phyloP scores from a whole-genome alignment of 2,113 vertebrate species.

The Notechis scutatus region DNA sequence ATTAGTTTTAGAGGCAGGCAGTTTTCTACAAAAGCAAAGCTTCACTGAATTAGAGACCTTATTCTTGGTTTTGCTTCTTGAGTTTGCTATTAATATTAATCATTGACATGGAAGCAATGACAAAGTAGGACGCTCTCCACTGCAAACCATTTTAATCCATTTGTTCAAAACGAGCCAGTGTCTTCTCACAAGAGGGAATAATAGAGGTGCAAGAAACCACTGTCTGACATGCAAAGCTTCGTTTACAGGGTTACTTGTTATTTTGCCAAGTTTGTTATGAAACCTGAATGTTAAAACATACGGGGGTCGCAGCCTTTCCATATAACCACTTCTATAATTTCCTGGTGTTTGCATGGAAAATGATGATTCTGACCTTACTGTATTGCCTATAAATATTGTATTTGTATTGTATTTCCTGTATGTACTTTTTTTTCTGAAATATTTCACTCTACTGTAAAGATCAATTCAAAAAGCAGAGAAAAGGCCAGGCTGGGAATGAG shows the following conservation, averaged over 20 bases:
- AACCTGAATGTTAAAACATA: constrained; percentile 30
- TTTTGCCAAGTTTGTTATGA: constrained; percentile 46
- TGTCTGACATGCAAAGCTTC: constrained; percentile 22
- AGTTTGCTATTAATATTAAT: neutral
- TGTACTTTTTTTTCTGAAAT: constrained; percentile 35
- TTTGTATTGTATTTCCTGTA: neutral
- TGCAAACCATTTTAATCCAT: neutral
- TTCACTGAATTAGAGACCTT: accelerated
- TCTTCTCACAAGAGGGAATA: neutral
- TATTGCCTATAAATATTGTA: neutral
- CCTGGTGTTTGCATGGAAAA: neutral
- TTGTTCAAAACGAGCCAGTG: constrained; percentile 11
- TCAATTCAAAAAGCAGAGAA: neutral
- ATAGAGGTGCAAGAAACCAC: neutral
- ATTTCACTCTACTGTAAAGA: constrained; percentile 17
- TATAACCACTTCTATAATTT: neutral
- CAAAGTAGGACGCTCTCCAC: neutral
- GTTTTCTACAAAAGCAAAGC: neutral
- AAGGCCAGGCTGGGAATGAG: neutral
- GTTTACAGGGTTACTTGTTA: constrained; percentile 26
- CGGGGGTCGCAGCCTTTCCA: neutral
- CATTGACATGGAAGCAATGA: neutral
- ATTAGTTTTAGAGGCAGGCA: accelerated
- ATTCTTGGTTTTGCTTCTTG: neutral
- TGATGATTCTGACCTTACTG: neutral